Evolutionary conservation across 2,113 vertebrate species (phyloP).

Genomic region (Microcebus griseorufus): DNA sequence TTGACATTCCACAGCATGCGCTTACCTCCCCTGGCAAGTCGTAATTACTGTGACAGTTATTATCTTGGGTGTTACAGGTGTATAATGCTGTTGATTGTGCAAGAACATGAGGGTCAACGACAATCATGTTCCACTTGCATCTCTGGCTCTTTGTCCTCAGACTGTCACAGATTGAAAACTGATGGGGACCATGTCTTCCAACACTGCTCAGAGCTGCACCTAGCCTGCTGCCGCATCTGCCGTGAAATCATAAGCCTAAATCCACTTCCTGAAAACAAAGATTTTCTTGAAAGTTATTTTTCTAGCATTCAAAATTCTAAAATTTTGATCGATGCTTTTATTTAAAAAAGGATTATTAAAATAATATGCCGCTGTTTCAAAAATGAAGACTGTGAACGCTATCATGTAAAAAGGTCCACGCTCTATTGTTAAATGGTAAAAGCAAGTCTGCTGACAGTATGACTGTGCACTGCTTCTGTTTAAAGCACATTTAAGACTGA

Average conservation of each 20-base stretch:
- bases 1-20: background rate
- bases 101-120: background rate
- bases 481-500: background rate
- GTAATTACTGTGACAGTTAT: slow-evolving; percentile 4
- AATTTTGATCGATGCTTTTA: background rate
- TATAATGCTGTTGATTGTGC: background rate
- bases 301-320: background rate
- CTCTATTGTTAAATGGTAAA: background rate
- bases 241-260: background rate
- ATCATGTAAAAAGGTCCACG: background rate
- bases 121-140: background rate
- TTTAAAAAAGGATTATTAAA: background rate
- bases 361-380: background rate
- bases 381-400: background rate
- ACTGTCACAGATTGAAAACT: background rate
- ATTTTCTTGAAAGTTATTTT: slow-evolving; percentile 5
- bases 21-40: background rate
- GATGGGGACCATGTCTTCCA: background rate
- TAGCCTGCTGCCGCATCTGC: background rate
- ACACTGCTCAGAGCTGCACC: background rate
- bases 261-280: background rate
- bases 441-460: background rate
- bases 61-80: slow-evolving; percentile 31
- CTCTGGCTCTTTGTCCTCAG: background rate
- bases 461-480: background rate